Percentiles rank a stretch among this genome's conserved stretches.
Evolutionary conservation across 2,113 vertebrate species (phyloP).

Genomic region (Martes martes): DNA sequence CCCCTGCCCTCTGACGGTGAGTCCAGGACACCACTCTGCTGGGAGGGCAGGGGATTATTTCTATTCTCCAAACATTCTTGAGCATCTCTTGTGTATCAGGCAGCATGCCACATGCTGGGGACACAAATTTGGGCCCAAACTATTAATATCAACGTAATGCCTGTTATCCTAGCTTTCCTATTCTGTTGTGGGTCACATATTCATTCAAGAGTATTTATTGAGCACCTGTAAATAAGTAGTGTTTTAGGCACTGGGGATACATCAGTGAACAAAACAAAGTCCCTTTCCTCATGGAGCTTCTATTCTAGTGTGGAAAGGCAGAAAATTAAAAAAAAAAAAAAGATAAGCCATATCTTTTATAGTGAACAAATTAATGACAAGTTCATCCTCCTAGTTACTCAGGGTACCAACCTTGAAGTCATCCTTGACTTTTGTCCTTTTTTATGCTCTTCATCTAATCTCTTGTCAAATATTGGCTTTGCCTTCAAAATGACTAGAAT

Average conservation of each 20-base stretch:
- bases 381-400: neutral
- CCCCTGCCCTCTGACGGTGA: constrained; percentile 78
- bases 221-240: neutral
- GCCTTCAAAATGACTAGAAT: neutral
- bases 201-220: constrained; percentile 16
- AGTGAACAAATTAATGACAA: neutral
- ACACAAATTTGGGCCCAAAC: neutral
- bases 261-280: neutral
- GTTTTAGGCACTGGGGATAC: constrained; percentile 22
- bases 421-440: neutral
- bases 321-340: neutral
- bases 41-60: neutral
- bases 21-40: neutral
- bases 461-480: neutral
- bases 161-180: neutral
- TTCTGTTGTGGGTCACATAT: neutral
- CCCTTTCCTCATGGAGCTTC: constrained; percentile 11
- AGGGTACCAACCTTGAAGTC: neutral
- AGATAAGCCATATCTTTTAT: neutral
- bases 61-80: neutral
- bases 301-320: neutral
- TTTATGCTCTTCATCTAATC: neutral
- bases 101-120: neutral
- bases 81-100: constrained; percentile 18
- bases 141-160: neutral